Evolutionary conservation across 2,113 vertebrate genomes (phyloP), one percentile per base, ranked within the genome.

Genomic region (Upupa epops): DNA sequence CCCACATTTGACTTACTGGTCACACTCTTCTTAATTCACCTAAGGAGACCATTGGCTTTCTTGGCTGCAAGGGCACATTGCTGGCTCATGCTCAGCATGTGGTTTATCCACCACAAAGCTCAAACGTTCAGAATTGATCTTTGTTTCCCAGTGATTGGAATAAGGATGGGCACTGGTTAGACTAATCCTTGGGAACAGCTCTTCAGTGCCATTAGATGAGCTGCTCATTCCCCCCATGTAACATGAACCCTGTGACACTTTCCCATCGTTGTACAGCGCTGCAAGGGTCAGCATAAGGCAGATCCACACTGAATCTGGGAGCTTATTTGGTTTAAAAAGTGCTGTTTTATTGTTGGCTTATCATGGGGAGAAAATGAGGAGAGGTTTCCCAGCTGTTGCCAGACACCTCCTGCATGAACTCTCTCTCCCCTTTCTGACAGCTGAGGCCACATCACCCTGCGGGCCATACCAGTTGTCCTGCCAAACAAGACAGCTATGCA

Each of bases 321-420:
- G 84, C 80, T 95, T 90, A 42, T 61, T 92, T 89, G 19, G 4
- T 94, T 95, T 94, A 87, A 36, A 77, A 92, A 86, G 51, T 4
- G 10, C 64, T 92, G 20, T 51, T 96, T 92, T 88, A 90, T 76
- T 88, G 49, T 58, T 69, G 58, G 34, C 51, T 95, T 95, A 89
- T 95, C 92, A 17, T 28, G 52, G 77, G 25, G 28, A 51, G 74
- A 84, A 90, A 68, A 86, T 76, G 89, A 70, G 55, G 31, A 42
- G 92, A 95, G 18, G 54, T 79, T 94, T 96, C 77, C 66, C 93
- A 87, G 88, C 92, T 96, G 96, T 88, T 94, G 66, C 60, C 74
- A 90, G 88, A 70, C 49, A 70, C 42, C 55, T 92, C 54, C 78
- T 90, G 58, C 26, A 5, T 52, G 71, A 77, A 64, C 13, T 60